Base-by-base conservation (phyloP, 2,888 invertebrate genomes). In the Dioctria linearis region DNA sequence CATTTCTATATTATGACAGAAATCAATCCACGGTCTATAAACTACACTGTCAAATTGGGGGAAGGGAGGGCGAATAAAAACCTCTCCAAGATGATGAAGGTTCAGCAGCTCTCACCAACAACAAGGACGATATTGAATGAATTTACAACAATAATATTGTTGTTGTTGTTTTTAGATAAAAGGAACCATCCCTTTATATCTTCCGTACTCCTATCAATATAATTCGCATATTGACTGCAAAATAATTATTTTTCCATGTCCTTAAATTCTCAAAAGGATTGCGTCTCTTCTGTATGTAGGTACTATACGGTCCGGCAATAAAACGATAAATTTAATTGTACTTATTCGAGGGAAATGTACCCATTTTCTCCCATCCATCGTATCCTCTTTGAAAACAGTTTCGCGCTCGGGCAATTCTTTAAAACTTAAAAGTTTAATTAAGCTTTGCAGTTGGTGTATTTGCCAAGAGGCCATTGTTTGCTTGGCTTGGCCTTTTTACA, bases 241-340 rank as follows among this genome's bases (percentile, higher is more conserved):
- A 51, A 51, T 51, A 51, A 69, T 69, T 51, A 69, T 69, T 69
- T 69, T 37, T 51, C 69, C 37, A 8, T 8, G 11, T n/a, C 9
- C 51, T 51, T 5, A 37, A 25, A 51, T 51, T n/a, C 54, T 4
- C 11, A 54, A 11, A 25, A 25, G 25, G 25, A 25, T 25, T 25
- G 25, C 25, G 25, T 25, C 25, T 25, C 25, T 69, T 51, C 51
- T 25, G 25, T 9, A 25, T 4, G 37, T n/a, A n/a, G 8, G 6
- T 13, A 6, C 25, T 25, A 25, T 67, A 43, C 43, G 46, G 51
- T 46, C 51, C 51, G 49, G 51, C 69, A 69, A 69, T 69, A 51
- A 25, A 69, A 69, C 69, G 69, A 69, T 69, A 69, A 69, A 69
- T 69, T 69, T 51, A 51, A 51, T 69, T 69, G 69, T 51, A 25